These are phyloP conservation scores for Caenorhabditis imperialis DNA, from an alignment of 2,888 invertebrate genomes.

Conservation along the genomic window DNA sequence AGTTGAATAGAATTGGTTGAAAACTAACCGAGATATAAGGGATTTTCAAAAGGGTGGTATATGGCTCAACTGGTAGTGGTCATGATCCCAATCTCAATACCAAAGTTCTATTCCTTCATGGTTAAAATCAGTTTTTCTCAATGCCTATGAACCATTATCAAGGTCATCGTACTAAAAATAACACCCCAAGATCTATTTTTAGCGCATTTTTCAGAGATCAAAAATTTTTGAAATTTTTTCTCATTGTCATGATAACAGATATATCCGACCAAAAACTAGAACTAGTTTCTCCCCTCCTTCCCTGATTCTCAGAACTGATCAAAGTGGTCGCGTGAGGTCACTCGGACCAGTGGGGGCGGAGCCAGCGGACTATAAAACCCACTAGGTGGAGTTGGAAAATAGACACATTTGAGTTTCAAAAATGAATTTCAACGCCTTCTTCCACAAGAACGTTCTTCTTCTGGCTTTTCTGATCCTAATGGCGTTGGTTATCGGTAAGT, in stretches of 20 bases:
- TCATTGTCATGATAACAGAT: too few relatives aligned
- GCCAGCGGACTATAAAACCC: conserved; percentile 2
- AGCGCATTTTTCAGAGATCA: too few relatives aligned
- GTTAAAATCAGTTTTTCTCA: too few relatives aligned
- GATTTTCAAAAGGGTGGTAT: too few relatives aligned
- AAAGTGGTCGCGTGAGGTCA: conserved; percentile 45
- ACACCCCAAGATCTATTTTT: not conserved
- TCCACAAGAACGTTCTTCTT: conserved; percentile 10
- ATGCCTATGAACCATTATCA: too few relatives aligned
- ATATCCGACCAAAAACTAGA: conserved; percentile 37
- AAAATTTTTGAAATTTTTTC: too few relatives aligned
- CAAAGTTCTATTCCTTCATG: not conserved
- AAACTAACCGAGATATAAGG: too few relatives aligned
- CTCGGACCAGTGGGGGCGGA: conserved; percentile 21
- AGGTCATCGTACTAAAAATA: too few relatives aligned
- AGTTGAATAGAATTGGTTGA: too few relatives aligned
- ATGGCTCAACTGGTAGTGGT: too few relatives aligned
- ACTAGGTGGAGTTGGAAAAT: not conserved
- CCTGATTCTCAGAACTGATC: conserved; percentile 9
- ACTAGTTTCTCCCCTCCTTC: conserved; percentile 1
- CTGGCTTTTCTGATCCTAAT: conserved; percentile 10
- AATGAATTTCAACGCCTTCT: conserved; percentile 15
- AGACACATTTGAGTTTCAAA: not conserved
- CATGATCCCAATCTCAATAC: too few relatives aligned
- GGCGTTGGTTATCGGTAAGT: conserved; percentile 5